phyloP scores from a whole-genome alignment of 2,113 vertebrate genomes.

The Epinephelus lanceolatus region DNA sequence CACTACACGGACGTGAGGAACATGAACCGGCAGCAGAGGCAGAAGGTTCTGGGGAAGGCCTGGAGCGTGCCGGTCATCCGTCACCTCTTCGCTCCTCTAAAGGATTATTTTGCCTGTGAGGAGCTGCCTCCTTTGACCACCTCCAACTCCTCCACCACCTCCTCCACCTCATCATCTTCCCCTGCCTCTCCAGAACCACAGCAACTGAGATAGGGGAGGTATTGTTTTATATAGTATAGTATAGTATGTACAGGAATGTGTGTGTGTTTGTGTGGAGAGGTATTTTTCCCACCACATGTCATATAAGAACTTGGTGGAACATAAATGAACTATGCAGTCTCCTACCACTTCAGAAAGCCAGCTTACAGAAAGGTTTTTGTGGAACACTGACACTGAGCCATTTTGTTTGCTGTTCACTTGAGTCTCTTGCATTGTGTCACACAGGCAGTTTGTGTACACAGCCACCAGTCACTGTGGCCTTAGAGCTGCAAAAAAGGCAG shows the following conservation, averaged over 20 bases:
- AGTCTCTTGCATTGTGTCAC: neutral
- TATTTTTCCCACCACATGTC: neutral
- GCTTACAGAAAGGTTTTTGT: conserved; percentile 6
- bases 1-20: conserved; percentile 93
- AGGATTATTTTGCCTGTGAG: conserved; percentile 97
- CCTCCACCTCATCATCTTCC: neutral
- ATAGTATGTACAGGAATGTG: neutral
- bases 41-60: conserved; percentile 91
- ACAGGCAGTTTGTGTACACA: neutral
- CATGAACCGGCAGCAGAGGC: conserved; percentile 88
- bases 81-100: conserved; percentile 94
- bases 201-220: conserved; percentile 25
- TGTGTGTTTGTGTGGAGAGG: neutral
- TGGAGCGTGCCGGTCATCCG: conserved; percentile 95
- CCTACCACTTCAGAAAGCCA: neutral
- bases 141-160: neutral
- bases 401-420: neutral
- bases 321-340: neutral
- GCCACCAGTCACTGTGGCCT: neutral
- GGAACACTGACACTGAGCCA: neutral
- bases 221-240: neutral
- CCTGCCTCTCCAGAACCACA: conserved; percentile 31
- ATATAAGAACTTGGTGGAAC: neutral
- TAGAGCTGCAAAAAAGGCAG: neutral
- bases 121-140: conserved; percentile 66